Base-by-base conservation (phyloP, 2,113 vertebrate species). In the Odobenus rosmarus region DNA sequence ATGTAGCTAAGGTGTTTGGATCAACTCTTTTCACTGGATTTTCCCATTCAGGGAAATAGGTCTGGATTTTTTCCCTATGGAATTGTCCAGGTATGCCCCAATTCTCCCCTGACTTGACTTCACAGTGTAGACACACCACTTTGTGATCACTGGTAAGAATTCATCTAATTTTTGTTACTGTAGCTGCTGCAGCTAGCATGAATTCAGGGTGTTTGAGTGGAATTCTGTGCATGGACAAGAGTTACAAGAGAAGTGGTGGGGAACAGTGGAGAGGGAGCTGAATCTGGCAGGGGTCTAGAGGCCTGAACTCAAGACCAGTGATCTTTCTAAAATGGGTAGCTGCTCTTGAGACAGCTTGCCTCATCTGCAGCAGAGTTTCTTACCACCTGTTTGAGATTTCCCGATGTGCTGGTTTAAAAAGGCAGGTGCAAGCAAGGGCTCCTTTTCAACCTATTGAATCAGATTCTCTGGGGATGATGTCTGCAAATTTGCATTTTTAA, bases 21-120 rank as follows among this genome's bases (percentile, higher is more conserved):
- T 59, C 92, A 62, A 87, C 46, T 79, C 3, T 97, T 71, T 96
- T 93, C 77, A 72, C 16, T 91, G n/a, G 77, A 91, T 85, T 74
- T 91, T 93, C n/a, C 42, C 64, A 53, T 21, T 94, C 59, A 24
- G 0, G 93, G 36, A 72, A 91, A 84, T 59, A 79, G 39, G 11
- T 61, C 51, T 77, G 13, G 6, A 19, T 46, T 28, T 90, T 80
- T 81, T 88, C 23, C 4, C 39, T 31, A 2, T 36, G 84, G n/a
- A 49, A 57, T 90, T 95, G 31, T 95, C 59, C 7, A 53, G 2
- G 46, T 95, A 67, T 71, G 16, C 4, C 53, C 13, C 33, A n/a
- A 0, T 57, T 21, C 21, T 82, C 8, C 14, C 21, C 13, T 88
- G 28, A 80, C 5, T 69, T 81, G 67, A 84, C 36, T 59, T 13